These are phyloP conservation scores for Encarsia formosa DNA, from an alignment of 2,888 invertebrate genomes.

Conservation along the genomic window DNA sequence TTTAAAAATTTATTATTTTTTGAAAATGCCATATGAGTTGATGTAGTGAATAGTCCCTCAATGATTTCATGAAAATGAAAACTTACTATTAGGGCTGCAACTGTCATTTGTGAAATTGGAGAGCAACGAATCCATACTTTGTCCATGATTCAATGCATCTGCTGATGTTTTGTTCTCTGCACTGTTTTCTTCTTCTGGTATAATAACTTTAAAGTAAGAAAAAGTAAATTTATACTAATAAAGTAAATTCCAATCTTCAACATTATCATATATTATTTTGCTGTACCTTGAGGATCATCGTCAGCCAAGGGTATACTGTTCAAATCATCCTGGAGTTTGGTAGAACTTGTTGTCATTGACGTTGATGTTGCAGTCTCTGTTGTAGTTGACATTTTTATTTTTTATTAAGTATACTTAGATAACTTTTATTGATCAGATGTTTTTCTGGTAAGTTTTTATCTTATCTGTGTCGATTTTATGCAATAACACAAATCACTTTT, in stretches of 20 bases:
- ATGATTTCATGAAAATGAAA: background rate
- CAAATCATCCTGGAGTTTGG: conserved; percentile 73
- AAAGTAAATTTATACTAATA: background rate
- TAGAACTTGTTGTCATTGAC: conserved; percentile 36
- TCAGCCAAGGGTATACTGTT: conserved; percentile 84
- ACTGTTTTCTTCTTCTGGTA: conserved; percentile 67
- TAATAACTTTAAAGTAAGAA: conserved; percentile 61
- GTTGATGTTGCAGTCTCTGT: too few species aligned
- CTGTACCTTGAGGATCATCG: conserved; percentile 80
- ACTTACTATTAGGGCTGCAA: conserved; percentile 67
- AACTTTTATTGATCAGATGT: too few species aligned
- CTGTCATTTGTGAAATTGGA: conserved; percentile 82
- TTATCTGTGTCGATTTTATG: too few species aligned
- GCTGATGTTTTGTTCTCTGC: conserved; percentile 58
- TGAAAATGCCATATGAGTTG: too few species aligned
- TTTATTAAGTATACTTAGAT: too few species aligned
- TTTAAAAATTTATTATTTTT: too few species aligned
- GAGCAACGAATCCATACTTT: conserved; percentile 87
- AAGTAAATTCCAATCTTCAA: background rate
- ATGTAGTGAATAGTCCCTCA: conserved; percentile 18
- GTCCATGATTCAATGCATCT: conserved; percentile 69
- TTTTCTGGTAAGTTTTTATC: too few species aligned
- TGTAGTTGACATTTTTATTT: too few species aligned
- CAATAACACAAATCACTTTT: too few species aligned
- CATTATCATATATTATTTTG: background rate